A percentile compares a stretch with the other conserved stretches of the same genome.
Evolutionary conservation across 2,797 vertebrate species (phyloP).

Genomic region (Allobates femoralis): DNA sequence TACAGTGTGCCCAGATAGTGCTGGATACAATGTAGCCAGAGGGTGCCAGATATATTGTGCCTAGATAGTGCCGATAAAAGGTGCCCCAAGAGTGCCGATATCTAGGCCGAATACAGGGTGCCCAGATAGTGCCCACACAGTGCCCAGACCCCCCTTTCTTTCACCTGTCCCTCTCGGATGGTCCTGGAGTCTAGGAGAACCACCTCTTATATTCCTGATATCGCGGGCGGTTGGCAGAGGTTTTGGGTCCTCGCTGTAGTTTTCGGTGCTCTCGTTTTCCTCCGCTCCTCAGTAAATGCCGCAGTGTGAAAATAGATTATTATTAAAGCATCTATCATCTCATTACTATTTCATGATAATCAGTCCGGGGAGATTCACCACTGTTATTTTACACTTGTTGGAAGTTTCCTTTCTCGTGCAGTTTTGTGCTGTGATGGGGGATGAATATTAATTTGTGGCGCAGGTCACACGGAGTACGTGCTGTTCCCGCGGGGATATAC

Average conservation of each 20-base stretch:
- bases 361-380: background rate
- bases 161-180: too few species aligned
- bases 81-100: too few species aligned
- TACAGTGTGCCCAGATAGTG: too few species aligned
- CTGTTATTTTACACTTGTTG: constrained; percentile 21
- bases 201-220: too few species aligned
- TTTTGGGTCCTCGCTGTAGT: background rate
- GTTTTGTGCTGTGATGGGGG: background rate
- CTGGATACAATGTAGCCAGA: too few species aligned
- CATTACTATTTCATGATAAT: background rate
- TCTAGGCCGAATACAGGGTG: too few species aligned
- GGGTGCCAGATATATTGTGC: too few species aligned
- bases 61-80: too few species aligned
- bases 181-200: too few species aligned
- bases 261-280: background rate
- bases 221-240: background rate
- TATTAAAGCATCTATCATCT: background rate
- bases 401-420: background rate
- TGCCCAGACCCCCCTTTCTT: too few species aligned
- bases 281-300: background rate
- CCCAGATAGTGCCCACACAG: too few species aligned
- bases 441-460: background rate
- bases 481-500: background rate
- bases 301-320: background rate
- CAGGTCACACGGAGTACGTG: background rate